These are phyloP conservation scores for Hyposoter dolosus DNA, from an alignment of 2,888 invertebrate genomes.

Conservation along the genomic window DNA sequence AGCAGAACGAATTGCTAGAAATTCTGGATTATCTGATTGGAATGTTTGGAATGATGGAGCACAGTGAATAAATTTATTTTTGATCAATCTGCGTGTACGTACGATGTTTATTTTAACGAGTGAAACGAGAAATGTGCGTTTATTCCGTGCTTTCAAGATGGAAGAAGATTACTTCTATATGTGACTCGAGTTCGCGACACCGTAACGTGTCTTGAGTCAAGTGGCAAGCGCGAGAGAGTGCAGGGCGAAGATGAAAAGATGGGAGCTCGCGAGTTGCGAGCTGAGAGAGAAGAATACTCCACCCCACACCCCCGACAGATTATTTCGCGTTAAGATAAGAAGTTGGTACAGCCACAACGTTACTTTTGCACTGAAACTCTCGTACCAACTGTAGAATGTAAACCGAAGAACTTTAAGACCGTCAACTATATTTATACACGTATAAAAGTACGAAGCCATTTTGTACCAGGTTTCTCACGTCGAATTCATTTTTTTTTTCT, in stretches of 20 bases:
- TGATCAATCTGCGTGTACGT: background rate
- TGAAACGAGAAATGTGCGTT: background rate
- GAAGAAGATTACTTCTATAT: conserved; percentile 57
- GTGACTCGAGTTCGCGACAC: conserved; percentile 32
- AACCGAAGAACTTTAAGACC: conserved; percentile 17
- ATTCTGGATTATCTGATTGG: no score
- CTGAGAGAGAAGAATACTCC: conserved; percentile 11
- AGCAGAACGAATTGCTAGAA: background rate
- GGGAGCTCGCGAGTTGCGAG: conserved; percentile 27
- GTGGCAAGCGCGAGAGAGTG: background rate
- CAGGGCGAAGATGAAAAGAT: conserved; percentile 16
- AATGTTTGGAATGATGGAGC: background rate
- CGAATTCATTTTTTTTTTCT: background rate
- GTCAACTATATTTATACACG: conserved; percentile 31
- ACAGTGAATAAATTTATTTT: background rate
- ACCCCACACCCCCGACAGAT: conserved; percentile 22
- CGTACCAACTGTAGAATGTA: conserved; percentile 30
- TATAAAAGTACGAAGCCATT: background rate
- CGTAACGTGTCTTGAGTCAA: conserved; percentile 31
- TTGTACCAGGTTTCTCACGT: background rate
- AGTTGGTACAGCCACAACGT: conserved; percentile 38
- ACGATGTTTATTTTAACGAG: background rate
- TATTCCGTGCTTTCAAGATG: conserved; percentile 22
- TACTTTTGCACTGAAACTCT: conserved; percentile 16
- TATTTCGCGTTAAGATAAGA: conserved; percentile 59